Percentiles rank a stretch among this genome's conserved stretches.
Conservation (phyloP, 1,140 invertebrate species). For the Archegozetes longisetosus region DNA sequence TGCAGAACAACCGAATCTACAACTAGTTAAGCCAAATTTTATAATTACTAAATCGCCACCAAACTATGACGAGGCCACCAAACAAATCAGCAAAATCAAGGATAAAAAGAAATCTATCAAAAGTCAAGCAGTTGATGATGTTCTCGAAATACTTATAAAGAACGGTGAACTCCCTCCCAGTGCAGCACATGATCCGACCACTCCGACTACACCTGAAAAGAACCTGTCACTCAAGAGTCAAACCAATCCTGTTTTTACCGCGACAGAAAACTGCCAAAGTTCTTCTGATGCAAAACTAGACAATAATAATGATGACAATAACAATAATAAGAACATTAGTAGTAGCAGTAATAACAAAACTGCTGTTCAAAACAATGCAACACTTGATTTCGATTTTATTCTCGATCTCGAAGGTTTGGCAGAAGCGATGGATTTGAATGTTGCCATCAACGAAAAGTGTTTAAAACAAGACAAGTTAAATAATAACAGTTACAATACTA, state of each 20-base stretch:
- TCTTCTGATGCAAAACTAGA: neutral
- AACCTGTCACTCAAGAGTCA: neutral
- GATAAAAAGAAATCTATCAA: conserved; percentile 38
- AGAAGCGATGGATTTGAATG: neutral
- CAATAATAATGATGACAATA: conserved; percentile 1
- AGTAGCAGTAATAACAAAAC: neutral
- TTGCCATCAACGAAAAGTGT: neutral
- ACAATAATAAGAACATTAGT: neutral
- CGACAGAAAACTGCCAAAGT: neutral
- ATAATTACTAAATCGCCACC: conserved; percentile 37
- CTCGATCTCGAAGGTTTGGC: neutral
- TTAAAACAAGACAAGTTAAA: neutral
- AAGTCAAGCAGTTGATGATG: conserved; percentile 79
- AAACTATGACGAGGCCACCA: conserved; percentile 51
- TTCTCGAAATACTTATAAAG: conserved; percentile 83
- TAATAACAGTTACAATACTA: neutral
- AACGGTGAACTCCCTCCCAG: conserved; percentile 79
- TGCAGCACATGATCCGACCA: conserved; percentile 56
- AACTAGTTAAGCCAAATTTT: conserved; percentile 22
- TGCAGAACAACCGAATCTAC: conserved; percentile 1
- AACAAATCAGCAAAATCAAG: conserved; percentile 22
- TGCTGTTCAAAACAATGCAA: neutral
- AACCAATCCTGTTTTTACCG: neutral
- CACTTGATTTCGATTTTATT: neutral
- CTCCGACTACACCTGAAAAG: conserved; percentile 40